A percentile compares a stretch with the other conserved stretches of the same genome.
These are phyloP conservation scores for Siphamia tubifer DNA, from an alignment of 2,113 vertebrate genomes.

Conservation along the genomic window DNA sequence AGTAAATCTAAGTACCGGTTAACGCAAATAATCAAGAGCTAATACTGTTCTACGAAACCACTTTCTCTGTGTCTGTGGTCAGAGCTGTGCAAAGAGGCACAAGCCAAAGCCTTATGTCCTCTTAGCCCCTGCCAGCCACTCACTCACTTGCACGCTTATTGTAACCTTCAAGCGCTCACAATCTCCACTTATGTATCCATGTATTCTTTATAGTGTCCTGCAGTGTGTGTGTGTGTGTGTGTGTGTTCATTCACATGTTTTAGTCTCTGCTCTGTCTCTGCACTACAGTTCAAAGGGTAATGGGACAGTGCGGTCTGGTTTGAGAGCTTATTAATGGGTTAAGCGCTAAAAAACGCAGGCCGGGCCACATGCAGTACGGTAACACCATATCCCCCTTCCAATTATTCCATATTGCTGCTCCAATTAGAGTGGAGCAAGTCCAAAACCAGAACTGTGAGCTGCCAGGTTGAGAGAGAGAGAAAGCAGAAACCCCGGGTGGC, in stretches of 20 bases:
- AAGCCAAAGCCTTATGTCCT: conserved; percentile 40
- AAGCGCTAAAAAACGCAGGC: conserved; percentile 54
- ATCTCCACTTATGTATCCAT: conserved; percentile 6
- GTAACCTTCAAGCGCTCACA: conserved; percentile 25
- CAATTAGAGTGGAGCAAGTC: conserved; percentile 65
- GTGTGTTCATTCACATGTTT: conserved; percentile 20
- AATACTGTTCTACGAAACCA: conserved; percentile 71
- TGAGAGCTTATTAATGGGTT: conserved; percentile 66
- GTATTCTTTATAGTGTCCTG: background rate
- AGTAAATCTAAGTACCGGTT: conserved; percentile 78
- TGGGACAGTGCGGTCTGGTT: conserved; percentile 42
- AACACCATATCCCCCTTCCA: conserved; percentile 49
- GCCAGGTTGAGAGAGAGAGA: conserved; percentile 61
- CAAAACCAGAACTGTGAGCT: conserved; percentile 62
- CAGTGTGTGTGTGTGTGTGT: too few species aligned
- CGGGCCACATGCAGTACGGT: conserved; percentile 39
- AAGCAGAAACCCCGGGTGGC: conserved; percentile 68
- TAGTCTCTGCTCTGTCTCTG: conserved; percentile 10
- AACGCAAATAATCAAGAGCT: conserved; percentile 75
- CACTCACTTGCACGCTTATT: conserved; percentile 38
- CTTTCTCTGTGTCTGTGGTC: conserved; percentile 72
- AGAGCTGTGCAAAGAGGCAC: conserved; percentile 58
- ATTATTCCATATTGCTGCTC: conserved; percentile 64
- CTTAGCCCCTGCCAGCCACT: conserved; percentile 27
- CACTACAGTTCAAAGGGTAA: conserved; percentile 56